A percentile compares a stretch with the other conserved stretches of the same genome.
phyloP scores from a whole-genome alignment of 2,888 invertebrate genomes.

The Plagodis pulveraria region DNA sequence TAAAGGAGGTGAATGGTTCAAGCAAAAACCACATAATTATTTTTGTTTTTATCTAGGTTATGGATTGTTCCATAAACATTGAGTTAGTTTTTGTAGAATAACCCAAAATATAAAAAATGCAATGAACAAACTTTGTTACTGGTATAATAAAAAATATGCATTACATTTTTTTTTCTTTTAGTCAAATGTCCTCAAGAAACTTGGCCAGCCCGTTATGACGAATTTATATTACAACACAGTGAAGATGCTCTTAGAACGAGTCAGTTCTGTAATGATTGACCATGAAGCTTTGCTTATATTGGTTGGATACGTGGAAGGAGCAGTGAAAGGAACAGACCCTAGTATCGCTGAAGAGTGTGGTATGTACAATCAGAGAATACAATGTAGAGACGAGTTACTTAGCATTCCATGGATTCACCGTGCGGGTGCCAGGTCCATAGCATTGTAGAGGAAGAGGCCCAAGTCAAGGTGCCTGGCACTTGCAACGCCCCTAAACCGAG shows the following conservation, averaged over 20 bases:
- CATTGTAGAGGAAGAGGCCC: no score
- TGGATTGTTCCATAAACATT: no score
- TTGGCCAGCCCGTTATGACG: slow-evolving; percentile 97
- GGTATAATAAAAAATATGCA: neutral
- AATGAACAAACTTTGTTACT: neutral
- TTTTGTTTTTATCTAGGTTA: no score
- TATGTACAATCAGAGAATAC: slow-evolving; percentile 41
- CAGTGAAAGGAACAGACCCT: slow-evolving; percentile 83
- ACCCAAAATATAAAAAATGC: no score
- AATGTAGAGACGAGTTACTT: no score
- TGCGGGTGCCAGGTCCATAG: no score
- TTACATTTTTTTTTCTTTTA: slow-evolving; percentile 53
- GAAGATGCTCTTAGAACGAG: slow-evolving; percentile 96
- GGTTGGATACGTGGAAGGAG: slow-evolving; percentile 88
- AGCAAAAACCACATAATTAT: no score
- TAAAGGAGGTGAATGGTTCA: no score
- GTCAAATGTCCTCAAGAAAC: slow-evolving; percentile 94
- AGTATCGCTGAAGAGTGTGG: slow-evolving; percentile 76
- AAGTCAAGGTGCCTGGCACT: no score
- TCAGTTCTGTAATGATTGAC: slow-evolving; percentile 98
- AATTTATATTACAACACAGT: slow-evolving; percentile 98
- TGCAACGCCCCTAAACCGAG: no score
- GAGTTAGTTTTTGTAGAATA: no score
- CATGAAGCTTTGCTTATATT: slow-evolving; percentile 92
- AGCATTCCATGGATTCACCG: no score